phyloP scores from a whole-genome alignment of 2,797 vertebrate genomes.

The Telmatherina bonti region DNA sequence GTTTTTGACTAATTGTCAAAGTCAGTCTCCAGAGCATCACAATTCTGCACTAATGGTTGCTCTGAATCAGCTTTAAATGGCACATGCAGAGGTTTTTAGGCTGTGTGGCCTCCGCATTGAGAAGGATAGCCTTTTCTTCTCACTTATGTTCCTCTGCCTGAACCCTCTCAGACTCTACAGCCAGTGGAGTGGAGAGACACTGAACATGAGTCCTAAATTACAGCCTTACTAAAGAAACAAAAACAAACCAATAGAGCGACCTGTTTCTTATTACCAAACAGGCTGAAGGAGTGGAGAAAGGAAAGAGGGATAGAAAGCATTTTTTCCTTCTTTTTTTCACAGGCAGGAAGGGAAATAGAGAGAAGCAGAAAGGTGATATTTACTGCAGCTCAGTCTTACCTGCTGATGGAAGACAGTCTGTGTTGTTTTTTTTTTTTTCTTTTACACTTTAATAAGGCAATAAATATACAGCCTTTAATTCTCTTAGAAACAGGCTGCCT shows the following conservation, averaged over 20 bases:
- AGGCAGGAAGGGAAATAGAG: conserved; percentile 50
- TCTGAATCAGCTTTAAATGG: conserved; percentile 67
- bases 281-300: conserved; percentile 66
- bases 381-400: conserved; percentile 62
- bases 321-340: conserved; percentile 63
- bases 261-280: conserved; percentile 83
- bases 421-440: conserved; percentile 75
- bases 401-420: conserved; percentile 78
- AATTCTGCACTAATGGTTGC: conserved; percentile 62
- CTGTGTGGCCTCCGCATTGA: conserved; percentile 55
- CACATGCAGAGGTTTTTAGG: conserved; percentile 64
- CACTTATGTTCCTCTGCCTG: conserved; percentile 67
- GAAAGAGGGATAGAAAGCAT: conserved; percentile 61
- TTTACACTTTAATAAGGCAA: conserved; percentile 81
- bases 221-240: conserved; percentile 81
- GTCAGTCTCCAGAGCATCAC: conserved; percentile 64
- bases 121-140: conserved; percentile 71
- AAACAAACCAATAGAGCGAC: conserved; percentile 81
- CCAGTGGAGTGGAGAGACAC: conserved; percentile 73
- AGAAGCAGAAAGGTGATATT: conserved; percentile 69
- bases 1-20: conserved; percentile 70
- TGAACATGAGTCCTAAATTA: conserved; percentile 83
- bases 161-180: conserved; percentile 70
- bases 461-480: conserved; percentile 89
- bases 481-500: conserved; percentile 84